Percentiles rank a stretch among this genome's conserved stretches.
These are phyloP conservation scores for Lasioglossum oenotherae DNA, from an alignment of 2,888 invertebrate genomes.

Conservation along the genomic window DNA sequence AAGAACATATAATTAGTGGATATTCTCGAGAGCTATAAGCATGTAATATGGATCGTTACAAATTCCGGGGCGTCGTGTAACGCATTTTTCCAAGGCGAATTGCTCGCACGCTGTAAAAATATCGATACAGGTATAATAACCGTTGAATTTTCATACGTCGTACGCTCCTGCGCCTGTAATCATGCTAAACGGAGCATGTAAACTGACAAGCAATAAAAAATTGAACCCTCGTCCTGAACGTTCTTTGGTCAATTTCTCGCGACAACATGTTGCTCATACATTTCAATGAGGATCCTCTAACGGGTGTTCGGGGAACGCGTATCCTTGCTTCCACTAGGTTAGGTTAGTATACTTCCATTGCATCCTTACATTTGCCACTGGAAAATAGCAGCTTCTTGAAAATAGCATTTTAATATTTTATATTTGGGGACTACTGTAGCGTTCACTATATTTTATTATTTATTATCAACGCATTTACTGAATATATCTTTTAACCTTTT, in stretches of 20 bases:
- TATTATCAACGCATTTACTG: neutral
- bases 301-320: constrained; percentile 16
- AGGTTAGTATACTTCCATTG: neutral
- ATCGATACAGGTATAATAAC: constrained; percentile 43
- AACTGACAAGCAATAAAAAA: constrained; percentile 49
- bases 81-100: constrained; percentile 2
- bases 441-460: neutral
- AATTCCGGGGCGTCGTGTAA: neutral
- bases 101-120: constrained; percentile 41
- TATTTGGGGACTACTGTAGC: neutral
- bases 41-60: constrained; percentile 26
- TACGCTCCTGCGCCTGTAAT: constrained; percentile 35
- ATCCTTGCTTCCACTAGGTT: neutral
- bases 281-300: constrained; percentile 49
- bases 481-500: no score
- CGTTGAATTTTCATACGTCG: constrained; percentile 52
- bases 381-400: no score
- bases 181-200: constrained; percentile 60
- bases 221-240: constrained; percentile 29
- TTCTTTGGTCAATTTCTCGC: constrained; percentile 48
- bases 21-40: neutral
- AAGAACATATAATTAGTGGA: neutral
- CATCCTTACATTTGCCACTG: neutral
- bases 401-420: neutral
- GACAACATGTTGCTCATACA: constrained; percentile 53